Conservation (phyloP, 2,797 vertebrate genomes). For the Masticophis lateralis region DNA sequence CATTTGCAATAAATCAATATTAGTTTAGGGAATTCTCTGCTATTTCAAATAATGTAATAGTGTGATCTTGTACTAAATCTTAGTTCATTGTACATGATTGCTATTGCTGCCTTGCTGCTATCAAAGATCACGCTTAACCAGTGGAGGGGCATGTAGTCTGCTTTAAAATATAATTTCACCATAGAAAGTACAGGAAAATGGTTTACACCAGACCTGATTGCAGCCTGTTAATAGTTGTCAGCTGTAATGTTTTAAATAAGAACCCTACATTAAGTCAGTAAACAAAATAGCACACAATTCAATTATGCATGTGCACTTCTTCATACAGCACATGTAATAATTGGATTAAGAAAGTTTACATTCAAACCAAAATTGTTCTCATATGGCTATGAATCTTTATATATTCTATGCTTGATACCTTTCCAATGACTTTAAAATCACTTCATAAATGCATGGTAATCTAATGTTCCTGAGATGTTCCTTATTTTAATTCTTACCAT, state of each 20-base stretch:
- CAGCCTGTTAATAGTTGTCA: neutral
- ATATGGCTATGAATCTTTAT: neutral
- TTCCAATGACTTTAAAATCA: neutral
- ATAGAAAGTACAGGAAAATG: neutral
- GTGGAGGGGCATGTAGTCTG: neutral
- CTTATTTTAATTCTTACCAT: neutral
- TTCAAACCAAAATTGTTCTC: neutral
- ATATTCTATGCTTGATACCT: neutral
- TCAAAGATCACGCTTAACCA: neutral
- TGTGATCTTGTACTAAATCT: constrained; percentile 30
- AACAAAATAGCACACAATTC: neutral
- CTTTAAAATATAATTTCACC: neutral
- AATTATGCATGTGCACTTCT: neutral
- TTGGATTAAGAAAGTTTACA: neutral
- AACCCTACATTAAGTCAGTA: neutral
- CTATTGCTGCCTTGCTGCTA: constrained; percentile 6
- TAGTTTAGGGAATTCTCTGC: constrained; percentile 22
- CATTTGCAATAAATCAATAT: constrained; percentile 33
- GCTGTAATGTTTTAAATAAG: neutral
- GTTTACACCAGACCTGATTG: too few relatives aligned
- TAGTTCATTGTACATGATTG: neutral
- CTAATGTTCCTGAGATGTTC: neutral
- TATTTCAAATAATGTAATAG: constrained; percentile 3
- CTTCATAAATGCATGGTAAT: neutral
- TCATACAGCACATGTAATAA: neutral